These are phyloP conservation scores for Tolypeutes matacus DNA, from an alignment of 2,797 vertebrate genomes.

Conservation along the genomic window DNA sequence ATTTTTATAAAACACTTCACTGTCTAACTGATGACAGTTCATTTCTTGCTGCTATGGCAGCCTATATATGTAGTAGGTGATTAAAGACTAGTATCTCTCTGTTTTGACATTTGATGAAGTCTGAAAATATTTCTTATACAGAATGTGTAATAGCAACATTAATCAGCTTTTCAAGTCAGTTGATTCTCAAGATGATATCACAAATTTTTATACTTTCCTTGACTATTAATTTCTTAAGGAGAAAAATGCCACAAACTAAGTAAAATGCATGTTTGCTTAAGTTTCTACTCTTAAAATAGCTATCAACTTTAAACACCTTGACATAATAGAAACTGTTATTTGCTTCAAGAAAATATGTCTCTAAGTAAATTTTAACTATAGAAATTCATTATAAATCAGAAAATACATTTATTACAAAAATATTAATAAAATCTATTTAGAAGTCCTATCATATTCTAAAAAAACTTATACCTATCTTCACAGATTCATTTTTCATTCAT, in stretches of 20 bases:
- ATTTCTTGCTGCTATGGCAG: conserved; percentile 35
- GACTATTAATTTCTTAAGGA: conserved; percentile 33
- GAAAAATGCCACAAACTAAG: conserved; percentile 27
- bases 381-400: background rate
- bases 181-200: conserved; percentile 60
- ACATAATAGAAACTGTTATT: conserved; percentile 23
- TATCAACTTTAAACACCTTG: background rate
- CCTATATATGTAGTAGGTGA: conserved; percentile 30
- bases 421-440: conserved; percentile 53
- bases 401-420: conserved; percentile 72
- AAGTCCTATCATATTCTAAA: background rate
- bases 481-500: conserved; percentile 44
- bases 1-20: conserved; percentile 35
- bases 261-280: conserved; percentile 37
- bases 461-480: background rate
- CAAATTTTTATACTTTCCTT: conserved; percentile 3
- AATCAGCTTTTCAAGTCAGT: conserved; percentile 72
- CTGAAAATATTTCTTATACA: conserved; percentile 69
- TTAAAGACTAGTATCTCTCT: conserved; percentile 66
- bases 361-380: conserved; percentile 26
- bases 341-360: conserved; percentile 23
- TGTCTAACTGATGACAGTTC: conserved; percentile 60
- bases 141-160: conserved; percentile 64
- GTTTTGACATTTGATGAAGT: conserved; percentile 74
- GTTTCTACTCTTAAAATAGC: conserved; percentile 52